These are phyloP conservation scores for Goniozus legneri DNA, from an alignment of 1,140 invertebrate species.

Conservation along the genomic window DNA sequence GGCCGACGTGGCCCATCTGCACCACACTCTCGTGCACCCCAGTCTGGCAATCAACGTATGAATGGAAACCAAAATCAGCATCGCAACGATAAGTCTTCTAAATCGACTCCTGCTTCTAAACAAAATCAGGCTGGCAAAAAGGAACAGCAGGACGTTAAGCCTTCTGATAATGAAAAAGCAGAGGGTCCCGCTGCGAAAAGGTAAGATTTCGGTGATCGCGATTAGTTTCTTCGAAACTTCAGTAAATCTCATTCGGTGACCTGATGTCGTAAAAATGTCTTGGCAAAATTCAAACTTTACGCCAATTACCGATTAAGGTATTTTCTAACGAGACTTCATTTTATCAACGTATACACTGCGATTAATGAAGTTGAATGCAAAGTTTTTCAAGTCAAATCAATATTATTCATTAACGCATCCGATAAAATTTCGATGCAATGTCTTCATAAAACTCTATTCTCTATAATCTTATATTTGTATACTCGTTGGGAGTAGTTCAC, in stretches of 20 bases:
- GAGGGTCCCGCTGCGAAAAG: constrained; percentile 50
- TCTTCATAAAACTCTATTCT: constrained; percentile 1
- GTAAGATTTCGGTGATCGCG: constrained; percentile 50
- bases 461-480: no score
- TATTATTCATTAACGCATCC: constrained; percentile 8
- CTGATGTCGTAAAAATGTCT: no score
- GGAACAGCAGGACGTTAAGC: constrained; percentile 53
- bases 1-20: constrained; percentile 51
- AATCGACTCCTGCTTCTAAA: constrained; percentile 54
- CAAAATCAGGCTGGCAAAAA: constrained; percentile 54
- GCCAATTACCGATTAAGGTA: no score
- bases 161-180: constrained; percentile 54
- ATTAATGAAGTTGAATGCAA: no score
- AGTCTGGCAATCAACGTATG: constrained; percentile 54
- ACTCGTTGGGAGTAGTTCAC: not conserved
- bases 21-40: constrained; percentile 51
- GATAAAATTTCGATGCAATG: constrained; percentile 3
- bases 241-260: constrained; percentile 33
- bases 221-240: constrained; percentile 45
- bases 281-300: no score
- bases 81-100: constrained; percentile 56
- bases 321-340: no score
- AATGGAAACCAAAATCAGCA: constrained; percentile 55
- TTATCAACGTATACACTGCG: no score
- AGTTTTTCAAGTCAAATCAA: no score